Conservation (phyloP, 2,113 vertebrate species). For the Osmerus mordax region DNA sequence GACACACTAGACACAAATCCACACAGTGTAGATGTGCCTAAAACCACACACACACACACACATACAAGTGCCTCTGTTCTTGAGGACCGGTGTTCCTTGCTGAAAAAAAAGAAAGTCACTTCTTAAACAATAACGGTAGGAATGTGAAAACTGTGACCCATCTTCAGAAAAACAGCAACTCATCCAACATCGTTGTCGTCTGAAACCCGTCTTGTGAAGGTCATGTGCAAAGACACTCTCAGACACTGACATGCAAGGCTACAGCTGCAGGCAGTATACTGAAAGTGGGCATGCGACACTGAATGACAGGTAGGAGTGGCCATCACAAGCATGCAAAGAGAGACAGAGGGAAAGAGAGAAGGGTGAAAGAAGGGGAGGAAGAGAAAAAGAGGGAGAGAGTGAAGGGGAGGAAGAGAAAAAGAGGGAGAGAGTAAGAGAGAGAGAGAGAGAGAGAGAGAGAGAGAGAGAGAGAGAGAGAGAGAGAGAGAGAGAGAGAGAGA, state of each 20-base stretch:
- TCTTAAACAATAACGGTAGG: too few species aligned
- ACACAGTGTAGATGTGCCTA: slow-evolving; percentile 15
- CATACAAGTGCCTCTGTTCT: not conserved
- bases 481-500: slow-evolving; percentile 29
- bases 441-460: slow-evolving; percentile 8
- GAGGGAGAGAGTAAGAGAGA: not conserved
- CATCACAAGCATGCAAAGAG: not conserved
- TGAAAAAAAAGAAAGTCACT: too few species aligned
- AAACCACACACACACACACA: slow-evolving; percentile 26
- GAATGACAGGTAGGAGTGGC: not conserved
- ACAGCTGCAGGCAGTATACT: not conserved
- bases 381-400: not conserved
- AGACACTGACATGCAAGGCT: not conserved
- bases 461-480: not conserved
- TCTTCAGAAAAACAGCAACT: too few species aligned
- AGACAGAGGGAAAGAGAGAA: not conserved
- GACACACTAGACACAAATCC: slow-evolving; percentile 20
- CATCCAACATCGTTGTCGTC: too few species aligned
- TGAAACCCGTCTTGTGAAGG: too few species aligned
- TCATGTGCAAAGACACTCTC: not conserved
- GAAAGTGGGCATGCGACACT: not conserved
- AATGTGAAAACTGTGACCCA: too few species aligned
- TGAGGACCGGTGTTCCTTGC: too few species aligned
- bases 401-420: too few species aligned
- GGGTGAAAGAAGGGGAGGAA: not conserved